Percentiles rank a stretch among this genome's conserved stretches.
Evolutionary conservation across 2,113 vertebrate genomes (phyloP).

Genomic region (Cariama cristata): DNA sequence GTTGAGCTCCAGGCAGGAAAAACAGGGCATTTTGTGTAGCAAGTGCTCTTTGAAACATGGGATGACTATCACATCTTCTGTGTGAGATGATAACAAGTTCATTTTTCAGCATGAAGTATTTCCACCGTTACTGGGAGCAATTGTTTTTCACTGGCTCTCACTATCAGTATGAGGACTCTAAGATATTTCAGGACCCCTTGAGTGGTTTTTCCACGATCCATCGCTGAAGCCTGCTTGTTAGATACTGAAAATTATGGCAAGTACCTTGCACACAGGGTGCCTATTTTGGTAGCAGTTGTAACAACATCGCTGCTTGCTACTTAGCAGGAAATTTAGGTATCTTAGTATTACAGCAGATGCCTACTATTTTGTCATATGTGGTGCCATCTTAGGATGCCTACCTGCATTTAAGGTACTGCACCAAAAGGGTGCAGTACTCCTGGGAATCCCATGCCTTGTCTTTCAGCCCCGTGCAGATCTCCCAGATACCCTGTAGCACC

Average conservation of each 20-base stretch:
- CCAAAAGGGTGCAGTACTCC: background rate
- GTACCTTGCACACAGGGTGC: background rate
- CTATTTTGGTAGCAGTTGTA: background rate
- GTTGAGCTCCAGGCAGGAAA: background rate
- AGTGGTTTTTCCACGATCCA: background rate
- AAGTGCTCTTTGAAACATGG: background rate
- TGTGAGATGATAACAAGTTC: slow-evolving; percentile 12
- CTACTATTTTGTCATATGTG: background rate
- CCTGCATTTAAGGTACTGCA: background rate
- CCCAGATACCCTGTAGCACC: background rate
- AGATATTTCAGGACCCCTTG: background rate
- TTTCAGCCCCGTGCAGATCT: background rate
- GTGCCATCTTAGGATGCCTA: background rate
- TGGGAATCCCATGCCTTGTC: background rate
- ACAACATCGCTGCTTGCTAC: background rate
- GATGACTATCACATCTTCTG: background rate
- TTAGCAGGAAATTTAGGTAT: background rate
- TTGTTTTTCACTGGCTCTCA: background rate
- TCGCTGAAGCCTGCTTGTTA: background rate
- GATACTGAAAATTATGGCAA: background rate
- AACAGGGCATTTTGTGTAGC: background rate
- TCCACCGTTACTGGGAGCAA: background rate
- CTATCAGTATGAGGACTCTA: background rate
- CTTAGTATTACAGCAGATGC: background rate
- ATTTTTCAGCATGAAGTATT: slow-evolving; percentile 22